Conservation (phyloP, 2,113 vertebrate genomes). For the Procapra przewalskii region DNA sequence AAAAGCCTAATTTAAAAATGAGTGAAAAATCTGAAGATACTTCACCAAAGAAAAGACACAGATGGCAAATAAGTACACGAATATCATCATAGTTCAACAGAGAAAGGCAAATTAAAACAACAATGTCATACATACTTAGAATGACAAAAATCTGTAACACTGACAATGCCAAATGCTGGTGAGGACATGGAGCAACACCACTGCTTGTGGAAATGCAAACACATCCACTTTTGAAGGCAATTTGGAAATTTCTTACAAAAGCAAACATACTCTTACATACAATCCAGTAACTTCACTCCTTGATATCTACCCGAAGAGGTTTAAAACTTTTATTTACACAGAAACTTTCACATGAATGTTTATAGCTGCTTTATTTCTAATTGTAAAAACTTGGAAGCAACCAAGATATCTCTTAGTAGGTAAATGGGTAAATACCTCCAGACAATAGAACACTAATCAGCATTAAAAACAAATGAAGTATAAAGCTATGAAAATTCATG, state of each 20-base stretch:
- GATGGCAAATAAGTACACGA: not conserved
- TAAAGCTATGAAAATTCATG: not conserved
- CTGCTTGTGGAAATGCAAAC: not conserved
- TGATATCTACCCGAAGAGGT: not conserved
- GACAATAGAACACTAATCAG: not conserved
- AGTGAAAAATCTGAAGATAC: not conserved
- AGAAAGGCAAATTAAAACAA: not conserved
- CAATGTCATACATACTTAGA: not conserved
- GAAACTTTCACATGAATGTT: not conserved
- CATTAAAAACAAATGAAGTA: not conserved
- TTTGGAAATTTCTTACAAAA: slow-evolving; percentile 19
- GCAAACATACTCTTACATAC: not conserved
- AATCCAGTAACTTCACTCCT: not conserved
- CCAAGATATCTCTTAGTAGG: not conserved
- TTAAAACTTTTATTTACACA: not conserved
- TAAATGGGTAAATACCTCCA: not conserved
- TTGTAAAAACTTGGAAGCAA: not conserved
- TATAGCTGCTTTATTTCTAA: not conserved
- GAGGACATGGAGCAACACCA: not conserved
- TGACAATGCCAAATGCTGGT: not conserved
- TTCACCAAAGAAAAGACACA: not conserved
- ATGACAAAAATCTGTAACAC: not conserved
- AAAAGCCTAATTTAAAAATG: not conserved
- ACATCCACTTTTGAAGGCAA: not conserved
- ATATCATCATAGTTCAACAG: not conserved